Evolutionary conservation across 2,888 invertebrate genomes (phyloP), one percentile per base, ranked within the genome.

Genomic region (Apodemia duryi): DNA sequence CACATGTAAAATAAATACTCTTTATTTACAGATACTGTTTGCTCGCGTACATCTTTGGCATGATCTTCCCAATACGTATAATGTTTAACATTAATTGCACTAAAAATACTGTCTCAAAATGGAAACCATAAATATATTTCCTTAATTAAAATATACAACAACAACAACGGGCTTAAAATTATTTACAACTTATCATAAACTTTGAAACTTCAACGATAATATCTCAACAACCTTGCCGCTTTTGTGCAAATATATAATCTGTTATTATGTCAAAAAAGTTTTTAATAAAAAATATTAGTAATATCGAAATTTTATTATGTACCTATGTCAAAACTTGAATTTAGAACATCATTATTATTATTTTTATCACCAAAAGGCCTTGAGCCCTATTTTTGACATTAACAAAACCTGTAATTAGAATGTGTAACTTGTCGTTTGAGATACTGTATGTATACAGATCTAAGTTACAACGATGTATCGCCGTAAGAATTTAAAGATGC

Each of bases 31-130:
- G 81, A 82, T 76, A 80, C 79, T 76, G 77, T 82, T 71, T 73
- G 65, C 74, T 82, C 85, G 85, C 85, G 86, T 85, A 88, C 78
- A 79, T 89, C 90, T 89, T 90, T 90, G 89, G 90, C 82, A 86
- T 88, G 81, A 83, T 79, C 88, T 88, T 88, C 84, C 80, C 85
- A 84, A 74, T 73, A 71, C 68, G 71, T 75, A 75, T 75, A 70
- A 60, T 60, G 60, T 76, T 74, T 74, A 75, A 72, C 69, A 75
- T 75, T 79, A 80, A 90, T 89, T 89, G 89, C 89, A 88, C 89
- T 84, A 80, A 84, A 85, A 87, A 88, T 88, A 88, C 86, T 87
- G 86, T 75, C 74, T 73, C 72, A 67, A 46, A 51, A 67, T 68
- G 67, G 43, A 68, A 61, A 61, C 28, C 51, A 68, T 68, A 67